These are phyloP conservation scores for Polydrusus tereticollis DNA, from an alignment of 2,888 invertebrate species.

Conservation along the genomic window DNA sequence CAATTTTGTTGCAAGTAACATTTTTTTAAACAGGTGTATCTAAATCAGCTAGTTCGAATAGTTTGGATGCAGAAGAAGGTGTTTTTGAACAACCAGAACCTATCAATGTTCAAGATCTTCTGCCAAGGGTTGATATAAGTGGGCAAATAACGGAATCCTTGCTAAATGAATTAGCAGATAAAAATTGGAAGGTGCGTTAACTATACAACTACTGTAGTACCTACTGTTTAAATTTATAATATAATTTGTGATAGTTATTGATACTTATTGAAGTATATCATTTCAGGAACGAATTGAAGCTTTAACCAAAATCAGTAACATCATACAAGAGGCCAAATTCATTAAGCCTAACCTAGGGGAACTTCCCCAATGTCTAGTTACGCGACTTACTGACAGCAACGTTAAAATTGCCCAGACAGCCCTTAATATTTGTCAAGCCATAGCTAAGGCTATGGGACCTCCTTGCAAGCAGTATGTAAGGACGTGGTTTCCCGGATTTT, in stretches of 20 bases:
- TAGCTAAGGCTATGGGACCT: constrained; percentile 87
- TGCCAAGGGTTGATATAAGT: constrained; percentile 86
- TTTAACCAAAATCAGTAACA: constrained; percentile 77
- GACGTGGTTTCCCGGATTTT: constrained; percentile 86
- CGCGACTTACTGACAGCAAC: constrained; percentile 89
- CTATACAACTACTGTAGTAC: too few species aligned
- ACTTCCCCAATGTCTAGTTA: constrained; percentile 82
- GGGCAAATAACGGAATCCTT: constrained; percentile 85
- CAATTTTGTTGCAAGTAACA: not conserved
- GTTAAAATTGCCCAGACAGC: constrained; percentile 90
- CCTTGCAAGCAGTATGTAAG: constrained; percentile 84
- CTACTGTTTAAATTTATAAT: not conserved
- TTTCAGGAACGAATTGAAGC: constrained; percentile 76
- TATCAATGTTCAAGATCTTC: constrained; percentile 75
- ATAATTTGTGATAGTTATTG: not conserved
- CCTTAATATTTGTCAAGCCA: constrained; percentile 83
- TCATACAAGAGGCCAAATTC: constrained; percentile 82
- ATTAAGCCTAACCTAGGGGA: constrained; percentile 89
- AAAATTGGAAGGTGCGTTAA: constrained; percentile 97
- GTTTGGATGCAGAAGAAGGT: constrained; percentile 67
- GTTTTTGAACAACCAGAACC: constrained; percentile 64
- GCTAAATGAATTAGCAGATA: constrained; percentile 85
- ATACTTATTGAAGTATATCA: not conserved
- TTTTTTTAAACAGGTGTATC: constrained; percentile 52
- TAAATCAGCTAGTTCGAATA: constrained; percentile 71